These are phyloP conservation scores for Misgurnus anguillicaudatus DNA, from an alignment of 2,113 vertebrate species.

Conservation along the genomic window DNA sequence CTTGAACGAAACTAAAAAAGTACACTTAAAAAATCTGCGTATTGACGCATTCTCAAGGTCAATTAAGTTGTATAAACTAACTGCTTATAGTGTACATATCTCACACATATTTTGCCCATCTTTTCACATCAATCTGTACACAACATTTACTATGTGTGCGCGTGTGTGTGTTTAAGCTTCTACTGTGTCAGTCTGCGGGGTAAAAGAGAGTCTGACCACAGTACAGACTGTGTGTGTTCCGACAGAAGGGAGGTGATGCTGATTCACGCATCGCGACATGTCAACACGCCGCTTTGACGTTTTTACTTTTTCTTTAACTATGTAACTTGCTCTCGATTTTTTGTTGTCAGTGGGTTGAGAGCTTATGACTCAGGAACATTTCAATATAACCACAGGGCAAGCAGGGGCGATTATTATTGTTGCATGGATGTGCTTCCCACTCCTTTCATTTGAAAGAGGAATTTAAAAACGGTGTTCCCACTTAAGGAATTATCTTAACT, in stretches of 20 bases:
- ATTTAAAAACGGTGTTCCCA: slow-evolving; percentile 35
- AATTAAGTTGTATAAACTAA: not conserved
- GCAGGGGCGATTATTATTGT: slow-evolving; percentile 39
- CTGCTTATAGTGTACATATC: not conserved
- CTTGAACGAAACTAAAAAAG: not conserved
- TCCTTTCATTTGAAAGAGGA: slow-evolving; percentile 39
- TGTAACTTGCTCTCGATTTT: slow-evolving; percentile 38
- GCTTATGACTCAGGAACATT: slow-evolving; percentile 86
- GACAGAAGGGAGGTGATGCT: slow-evolving; percentile 51
- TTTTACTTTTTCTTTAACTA: slow-evolving; percentile 40
- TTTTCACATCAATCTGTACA: slow-evolving; percentile 34
- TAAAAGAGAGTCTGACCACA: slow-evolving; percentile 42
- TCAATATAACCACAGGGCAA: slow-evolving; percentile 62
- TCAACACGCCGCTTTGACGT: slow-evolving; percentile 26
- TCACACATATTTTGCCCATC: slow-evolving; percentile 15
- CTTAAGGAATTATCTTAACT: slow-evolving; percentile 43
- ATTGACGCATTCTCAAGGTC: slow-evolving; percentile 4
- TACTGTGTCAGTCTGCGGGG: slow-evolving; percentile 44
- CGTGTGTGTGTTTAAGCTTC: slow-evolving; percentile 40
- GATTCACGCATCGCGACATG: slow-evolving; percentile 68
- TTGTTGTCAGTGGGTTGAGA: slow-evolving; percentile 63
- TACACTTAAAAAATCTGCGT: slow-evolving; percentile 1
- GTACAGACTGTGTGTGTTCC: slow-evolving; percentile 52
- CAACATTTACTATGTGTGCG: slow-evolving; percentile 34
- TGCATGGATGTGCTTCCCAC: slow-evolving; percentile 41